These are phyloP conservation scores for Hephaestus fuliginosus DNA, from an alignment of 2,797 vertebrate species.

Conservation along the genomic window DNA sequence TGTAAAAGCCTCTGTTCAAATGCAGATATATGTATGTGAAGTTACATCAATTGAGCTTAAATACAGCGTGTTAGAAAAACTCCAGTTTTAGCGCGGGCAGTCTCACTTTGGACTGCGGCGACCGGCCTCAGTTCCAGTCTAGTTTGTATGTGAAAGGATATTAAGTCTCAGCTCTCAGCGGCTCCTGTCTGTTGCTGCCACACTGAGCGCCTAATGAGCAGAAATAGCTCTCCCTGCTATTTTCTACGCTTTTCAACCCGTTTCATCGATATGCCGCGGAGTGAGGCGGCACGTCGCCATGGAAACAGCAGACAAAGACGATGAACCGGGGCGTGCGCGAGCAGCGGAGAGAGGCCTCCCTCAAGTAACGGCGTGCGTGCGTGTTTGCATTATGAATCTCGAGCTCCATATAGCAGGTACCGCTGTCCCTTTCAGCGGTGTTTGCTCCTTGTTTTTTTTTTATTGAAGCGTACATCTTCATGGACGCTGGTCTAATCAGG, in stretches of 20 bases:
- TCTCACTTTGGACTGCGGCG: not conserved
- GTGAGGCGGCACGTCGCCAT: constrained; percentile 78
- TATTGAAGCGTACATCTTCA: not conserved
- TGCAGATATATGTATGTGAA: not conserved
- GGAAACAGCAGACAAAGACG: constrained; percentile 82
- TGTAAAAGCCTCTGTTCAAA: not conserved
- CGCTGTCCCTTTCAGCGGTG: not conserved
- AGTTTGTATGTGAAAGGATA: constrained; percentile 16
- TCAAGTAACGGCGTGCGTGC: constrained; percentile 30
- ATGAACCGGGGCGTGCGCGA: constrained; percentile 46
- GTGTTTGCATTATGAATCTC: constrained; percentile 51
- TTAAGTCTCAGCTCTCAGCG: constrained; percentile 32
- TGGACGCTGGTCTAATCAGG: not conserved
- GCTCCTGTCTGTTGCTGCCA: constrained; percentile 60
- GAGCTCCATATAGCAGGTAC: constrained; percentile 26
- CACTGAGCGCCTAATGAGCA: constrained; percentile 72
- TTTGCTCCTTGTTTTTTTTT: not conserved
- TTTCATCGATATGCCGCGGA: constrained; percentile 68
- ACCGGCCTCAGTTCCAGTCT: constrained; percentile 18
- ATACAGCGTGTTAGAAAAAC: not conserved
- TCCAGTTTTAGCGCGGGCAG: constrained; percentile 1
- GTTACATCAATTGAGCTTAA: not conserved
- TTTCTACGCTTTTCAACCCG: constrained; percentile 50
- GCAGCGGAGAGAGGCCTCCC: constrained; percentile 51
- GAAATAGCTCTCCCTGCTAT: constrained; percentile 67